Conservation (phyloP, 2,888 invertebrate genomes). For the Pycnomerus fuliginosus region DNA sequence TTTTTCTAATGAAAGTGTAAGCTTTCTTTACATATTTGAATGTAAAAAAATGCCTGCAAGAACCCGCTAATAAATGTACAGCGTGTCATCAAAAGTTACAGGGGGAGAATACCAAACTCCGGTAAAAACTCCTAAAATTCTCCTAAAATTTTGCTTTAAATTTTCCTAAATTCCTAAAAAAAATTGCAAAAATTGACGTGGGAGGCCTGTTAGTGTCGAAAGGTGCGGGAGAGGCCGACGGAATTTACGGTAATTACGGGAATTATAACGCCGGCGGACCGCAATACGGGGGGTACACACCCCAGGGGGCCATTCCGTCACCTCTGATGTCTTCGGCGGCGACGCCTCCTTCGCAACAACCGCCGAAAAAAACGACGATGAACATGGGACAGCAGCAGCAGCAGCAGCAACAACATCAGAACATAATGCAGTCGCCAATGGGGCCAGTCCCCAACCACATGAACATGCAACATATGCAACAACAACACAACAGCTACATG, state of each 20-base stretch:
- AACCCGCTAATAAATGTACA: no score
- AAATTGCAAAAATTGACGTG: no score
- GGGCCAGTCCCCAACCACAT: conserved; percentile 50
- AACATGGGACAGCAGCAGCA: conserved; percentile 48
- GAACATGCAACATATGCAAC: conserved; percentile 48
- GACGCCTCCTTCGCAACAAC: conserved; percentile 46
- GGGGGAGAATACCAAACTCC: no score
- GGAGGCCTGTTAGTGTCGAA: conserved; percentile 85
- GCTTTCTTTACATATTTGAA: no score
- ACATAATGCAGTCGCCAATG: conserved; percentile 54
- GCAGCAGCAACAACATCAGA: conserved; percentile 46
- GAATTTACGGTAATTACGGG: conserved; percentile 54
- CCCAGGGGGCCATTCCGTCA: conserved; percentile 54
- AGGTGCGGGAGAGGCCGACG: conserved; percentile 57
- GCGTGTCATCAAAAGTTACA: no score
- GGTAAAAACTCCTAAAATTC: no score
- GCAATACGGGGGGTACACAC: conserved; percentile 52
- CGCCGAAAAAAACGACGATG: conserved; percentile 53
- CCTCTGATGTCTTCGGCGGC: conserved; percentile 51
- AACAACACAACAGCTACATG: conserved; percentile 54
- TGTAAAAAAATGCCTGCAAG: no score
- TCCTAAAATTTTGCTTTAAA: no score
- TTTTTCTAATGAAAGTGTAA: no score
- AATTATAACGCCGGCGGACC: conserved; percentile 41
- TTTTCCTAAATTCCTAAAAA: no score